phyloP scores from a whole-genome alignment of 2,888 invertebrate genomes.

The Ligdia adustata region DNA sequence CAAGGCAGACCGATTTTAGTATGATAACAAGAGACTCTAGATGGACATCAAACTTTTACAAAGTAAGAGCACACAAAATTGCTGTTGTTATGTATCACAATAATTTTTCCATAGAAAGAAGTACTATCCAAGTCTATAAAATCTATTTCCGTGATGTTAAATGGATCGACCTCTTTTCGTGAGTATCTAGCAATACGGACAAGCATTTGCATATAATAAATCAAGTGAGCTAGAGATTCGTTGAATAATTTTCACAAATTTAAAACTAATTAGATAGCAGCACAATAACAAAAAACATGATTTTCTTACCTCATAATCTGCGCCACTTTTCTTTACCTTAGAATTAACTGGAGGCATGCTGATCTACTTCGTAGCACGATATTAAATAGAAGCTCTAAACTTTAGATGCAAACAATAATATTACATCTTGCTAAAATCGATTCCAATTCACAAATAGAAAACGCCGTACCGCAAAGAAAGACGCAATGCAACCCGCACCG shows the following conservation, averaged over 20 bases:
- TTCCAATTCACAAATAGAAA: conserved; percentile 43
- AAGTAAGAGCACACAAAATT: too few relatives aligned
- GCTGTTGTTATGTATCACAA: too few relatives aligned
- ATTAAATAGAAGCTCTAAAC: conserved; percentile 1
- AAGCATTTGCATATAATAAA: conserved; percentile 3
- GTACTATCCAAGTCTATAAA: conserved; percentile 5
- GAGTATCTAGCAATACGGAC: not conserved
- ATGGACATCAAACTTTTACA: too few relatives aligned
- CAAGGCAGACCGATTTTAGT: conserved; percentile 7
- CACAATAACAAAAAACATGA: conserved; percentile 25
- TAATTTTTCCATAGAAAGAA: not conserved
- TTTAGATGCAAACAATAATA: conserved; percentile 4
- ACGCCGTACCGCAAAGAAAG: conserved; percentile 54
- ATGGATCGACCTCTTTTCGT: conserved; percentile 15
- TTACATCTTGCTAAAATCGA: conserved; percentile 51
- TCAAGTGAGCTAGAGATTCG: too few relatives aligned
- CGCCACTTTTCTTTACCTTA: conserved; percentile 74
- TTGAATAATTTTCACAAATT: too few relatives aligned
- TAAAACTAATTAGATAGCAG: not conserved
- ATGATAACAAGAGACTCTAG: too few relatives aligned
- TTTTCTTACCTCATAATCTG: conserved; percentile 77
- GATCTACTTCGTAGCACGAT: conserved; percentile 21
- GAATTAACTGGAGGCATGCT: conserved; percentile 79
- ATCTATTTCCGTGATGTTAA: conserved; percentile 16
- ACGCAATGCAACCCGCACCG: conserved; percentile 29